Evolutionary conservation across 2,797 vertebrate genomes (phyloP), one percentile per base, ranked within the genome.

Genomic region (Clamator glandarius): DNA sequence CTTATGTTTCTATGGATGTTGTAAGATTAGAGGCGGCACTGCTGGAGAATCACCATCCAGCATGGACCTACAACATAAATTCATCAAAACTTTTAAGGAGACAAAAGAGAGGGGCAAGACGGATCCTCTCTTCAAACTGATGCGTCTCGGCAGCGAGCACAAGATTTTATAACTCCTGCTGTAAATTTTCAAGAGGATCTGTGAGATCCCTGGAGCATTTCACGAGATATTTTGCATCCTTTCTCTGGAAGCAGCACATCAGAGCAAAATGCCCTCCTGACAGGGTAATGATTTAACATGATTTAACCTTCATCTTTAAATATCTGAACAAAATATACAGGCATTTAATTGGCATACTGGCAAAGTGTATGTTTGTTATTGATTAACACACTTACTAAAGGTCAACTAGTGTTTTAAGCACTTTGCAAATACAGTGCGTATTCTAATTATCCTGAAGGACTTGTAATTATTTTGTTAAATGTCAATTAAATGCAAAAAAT

Each of bases 391-490:
- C 85, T 96, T 83, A 83, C n/a, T 77, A 95, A 97, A 96, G 94
- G 96, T 96, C 93, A 95, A 76, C 86, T 67, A 92, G 86, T 87
- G 93, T 96, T 95, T 95, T 72, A 92, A 92, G 76, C 73, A 70
- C 89, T 97, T 94, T 95, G 81, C 59, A 95, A 95, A 93, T 94
- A 88, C 74, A 90, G 84, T 81, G 55, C 79, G 86, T 83, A 81
- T 85, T 87, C 76, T 87, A 96, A 97, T 97, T 95, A 95, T 89
- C 88, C 88, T 72, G 73, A 93, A 81, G 70, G 72, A 84, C 89
- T 91, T 87, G 73, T 88, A 97, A 97, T 96, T 93, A 95, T 96
- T 96, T 94, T 87, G 86, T 94, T 94, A 96, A 96, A 97, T 95
- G 94, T 95, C 95, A 97, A 96, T 96, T 97, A 96, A 95, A 97